These are phyloP conservation scores for Felis chaus DNA, from an alignment of 2,113 vertebrate species.

Conservation along the genomic window DNA sequence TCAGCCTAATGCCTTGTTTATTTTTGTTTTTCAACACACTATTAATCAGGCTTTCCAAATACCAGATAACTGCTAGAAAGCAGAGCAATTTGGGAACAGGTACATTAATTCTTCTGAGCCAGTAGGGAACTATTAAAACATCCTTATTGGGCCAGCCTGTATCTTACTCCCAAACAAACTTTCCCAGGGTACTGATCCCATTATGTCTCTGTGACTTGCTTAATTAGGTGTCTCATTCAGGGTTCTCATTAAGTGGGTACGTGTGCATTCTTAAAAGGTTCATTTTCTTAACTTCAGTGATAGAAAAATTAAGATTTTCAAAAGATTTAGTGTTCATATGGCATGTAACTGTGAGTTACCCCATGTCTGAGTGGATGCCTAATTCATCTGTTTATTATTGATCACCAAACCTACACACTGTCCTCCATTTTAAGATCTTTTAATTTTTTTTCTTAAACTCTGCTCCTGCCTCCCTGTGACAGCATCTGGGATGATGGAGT, in stretches of 20 bases:
- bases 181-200: background rate
- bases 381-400: background rate
- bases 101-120: background rate
- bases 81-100: background rate
- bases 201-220: background rate
- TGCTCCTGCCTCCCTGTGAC: background rate
- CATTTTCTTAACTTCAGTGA: background rate
- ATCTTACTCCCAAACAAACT: background rate
- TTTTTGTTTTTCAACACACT: background rate
- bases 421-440: background rate
- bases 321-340: background rate
- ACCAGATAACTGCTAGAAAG: background rate
- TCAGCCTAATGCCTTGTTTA: background rate
- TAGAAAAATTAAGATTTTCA: slow-evolving; percentile 2
- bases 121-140: background rate
- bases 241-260: background rate
- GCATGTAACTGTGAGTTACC: background rate
- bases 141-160: background rate
- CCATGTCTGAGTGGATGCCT: background rate
- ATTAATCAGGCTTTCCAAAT: background rate
- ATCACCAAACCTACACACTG: background rate
- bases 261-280: background rate
- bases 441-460: background rate
- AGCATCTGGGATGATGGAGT: background rate
- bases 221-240: background rate